phyloP scores from a whole-genome alignment of 2,888 invertebrate species.

The Erebia epiphron region DNA sequence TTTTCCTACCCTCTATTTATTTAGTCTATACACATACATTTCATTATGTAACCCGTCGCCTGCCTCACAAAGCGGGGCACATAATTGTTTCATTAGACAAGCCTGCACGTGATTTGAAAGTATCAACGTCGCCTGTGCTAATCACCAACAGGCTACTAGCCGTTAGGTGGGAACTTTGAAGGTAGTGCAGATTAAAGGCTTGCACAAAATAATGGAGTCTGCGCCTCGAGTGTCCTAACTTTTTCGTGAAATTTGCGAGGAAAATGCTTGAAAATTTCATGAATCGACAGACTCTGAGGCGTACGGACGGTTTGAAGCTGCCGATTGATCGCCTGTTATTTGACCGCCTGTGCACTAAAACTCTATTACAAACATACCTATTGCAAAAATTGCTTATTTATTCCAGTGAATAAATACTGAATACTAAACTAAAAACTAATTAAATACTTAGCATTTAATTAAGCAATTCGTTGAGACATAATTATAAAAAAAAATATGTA shows the following conservation, averaged over 20 bases:
- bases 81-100: slow-evolving; percentile 48
- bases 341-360: too few species aligned
- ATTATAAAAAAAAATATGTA: too few species aligned
- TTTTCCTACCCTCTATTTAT: neutral
- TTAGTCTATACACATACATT: slow-evolving; percentile 10
- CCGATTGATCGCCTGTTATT: too few species aligned
- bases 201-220: slow-evolving; percentile 9
- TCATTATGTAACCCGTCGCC: slow-evolving; percentile 36
- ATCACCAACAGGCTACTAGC: slow-evolving; percentile 32
- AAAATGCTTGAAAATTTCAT: too few species aligned
- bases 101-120: slow-evolving; percentile 48
- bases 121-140: slow-evolving; percentile 41
- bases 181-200: slow-evolving; percentile 12
- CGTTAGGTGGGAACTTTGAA: neutral
- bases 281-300: too few species aligned
- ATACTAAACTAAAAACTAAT: too few species aligned
- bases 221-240: neutral
- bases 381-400: too few species aligned
- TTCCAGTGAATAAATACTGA: too few species aligned
- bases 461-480: too few species aligned
- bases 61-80: slow-evolving; percentile 42
- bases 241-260: neutral
- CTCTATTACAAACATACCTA: too few species aligned
- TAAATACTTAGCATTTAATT: too few species aligned
- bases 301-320: too few species aligned